These are phyloP conservation scores for Trematomus bernacchii DNA, from an alignment of 2,797 vertebrate genomes.

Conservation along the genomic window DNA sequence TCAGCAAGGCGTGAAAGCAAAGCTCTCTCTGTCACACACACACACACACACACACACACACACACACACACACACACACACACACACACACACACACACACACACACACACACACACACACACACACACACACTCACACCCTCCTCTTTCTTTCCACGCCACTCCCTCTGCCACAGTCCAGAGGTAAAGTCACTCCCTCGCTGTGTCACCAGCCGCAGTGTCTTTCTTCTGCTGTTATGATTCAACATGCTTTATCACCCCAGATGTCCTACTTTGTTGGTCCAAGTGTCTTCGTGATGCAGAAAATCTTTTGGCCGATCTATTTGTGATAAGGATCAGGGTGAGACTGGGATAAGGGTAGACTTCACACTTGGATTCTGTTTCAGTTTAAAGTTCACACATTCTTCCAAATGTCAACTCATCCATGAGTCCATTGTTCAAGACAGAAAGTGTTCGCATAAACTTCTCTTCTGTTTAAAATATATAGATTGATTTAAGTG, in stretches of 20 bases:
- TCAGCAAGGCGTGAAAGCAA: constrained; percentile 66
- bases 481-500: not conserved
- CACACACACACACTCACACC: constrained; percentile 50
- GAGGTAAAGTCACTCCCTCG: constrained; percentile 73
- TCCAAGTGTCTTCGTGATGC: constrained; percentile 30
- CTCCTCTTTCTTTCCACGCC: constrained; percentile 63
- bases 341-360: constrained; percentile 20
- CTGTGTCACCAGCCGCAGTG: constrained; percentile 51
- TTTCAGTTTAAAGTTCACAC: constrained; percentile 23
- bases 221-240: constrained; percentile 38
- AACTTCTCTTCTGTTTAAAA: not conserved
- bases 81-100: constrained; percentile 47
- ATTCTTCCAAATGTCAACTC: constrained; percentile 18
- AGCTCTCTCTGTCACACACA: constrained; percentile 36
- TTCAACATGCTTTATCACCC: constrained; percentile 33
- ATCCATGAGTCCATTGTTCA: not conserved
- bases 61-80: constrained; percentile 47
- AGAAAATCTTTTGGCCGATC: not conserved
- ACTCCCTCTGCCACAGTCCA: constrained; percentile 79
- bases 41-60: constrained; percentile 37
- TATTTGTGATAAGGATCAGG: constrained; percentile 18
- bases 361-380: constrained; percentile 5
- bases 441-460: not conserved
- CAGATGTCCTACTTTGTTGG: constrained; percentile 3
- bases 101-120: constrained; percentile 46